Conservation (phyloP, 1,140 invertebrate species). For the Chironomus tepperi region DNA sequence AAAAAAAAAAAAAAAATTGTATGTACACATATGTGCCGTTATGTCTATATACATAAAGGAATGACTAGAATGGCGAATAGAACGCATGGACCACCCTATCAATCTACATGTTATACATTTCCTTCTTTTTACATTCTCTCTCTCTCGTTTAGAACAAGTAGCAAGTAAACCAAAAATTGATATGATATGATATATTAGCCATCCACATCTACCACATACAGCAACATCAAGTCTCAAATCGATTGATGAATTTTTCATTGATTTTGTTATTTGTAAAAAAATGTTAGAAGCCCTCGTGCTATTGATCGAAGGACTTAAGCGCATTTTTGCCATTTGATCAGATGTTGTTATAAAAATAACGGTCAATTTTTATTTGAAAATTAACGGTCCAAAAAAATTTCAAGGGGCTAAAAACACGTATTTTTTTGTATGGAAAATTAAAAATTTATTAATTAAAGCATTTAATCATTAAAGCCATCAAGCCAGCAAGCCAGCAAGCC, state of each 20-base stretch:
- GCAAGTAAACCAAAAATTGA: background rate
- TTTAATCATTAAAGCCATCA: no score
- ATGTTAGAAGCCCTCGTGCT: no score
- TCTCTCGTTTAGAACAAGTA: background rate
- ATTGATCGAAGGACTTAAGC: no score
- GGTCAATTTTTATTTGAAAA: no score
- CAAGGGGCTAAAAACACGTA: no score
- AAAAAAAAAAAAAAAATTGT: no score
- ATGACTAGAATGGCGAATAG: background rate
- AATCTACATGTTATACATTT: background rate
- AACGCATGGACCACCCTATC: background rate
- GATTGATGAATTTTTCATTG: conserved; percentile 3
- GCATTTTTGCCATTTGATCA: no score
- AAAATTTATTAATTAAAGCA: no score
- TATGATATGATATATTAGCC: conserved; percentile 3
- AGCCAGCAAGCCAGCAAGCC: no score
- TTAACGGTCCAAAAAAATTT: no score
- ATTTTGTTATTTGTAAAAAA: background rate
- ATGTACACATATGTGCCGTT: background rate
- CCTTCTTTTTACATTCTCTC: background rate
- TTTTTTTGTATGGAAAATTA: no score
- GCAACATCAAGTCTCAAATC: background rate
- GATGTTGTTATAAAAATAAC: no score
- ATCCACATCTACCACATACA: background rate
- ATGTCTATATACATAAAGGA: background rate